Evolutionary conservation across 2,888 invertebrate species (phyloP).

Genomic region (Lithophane semibrunnea): DNA sequence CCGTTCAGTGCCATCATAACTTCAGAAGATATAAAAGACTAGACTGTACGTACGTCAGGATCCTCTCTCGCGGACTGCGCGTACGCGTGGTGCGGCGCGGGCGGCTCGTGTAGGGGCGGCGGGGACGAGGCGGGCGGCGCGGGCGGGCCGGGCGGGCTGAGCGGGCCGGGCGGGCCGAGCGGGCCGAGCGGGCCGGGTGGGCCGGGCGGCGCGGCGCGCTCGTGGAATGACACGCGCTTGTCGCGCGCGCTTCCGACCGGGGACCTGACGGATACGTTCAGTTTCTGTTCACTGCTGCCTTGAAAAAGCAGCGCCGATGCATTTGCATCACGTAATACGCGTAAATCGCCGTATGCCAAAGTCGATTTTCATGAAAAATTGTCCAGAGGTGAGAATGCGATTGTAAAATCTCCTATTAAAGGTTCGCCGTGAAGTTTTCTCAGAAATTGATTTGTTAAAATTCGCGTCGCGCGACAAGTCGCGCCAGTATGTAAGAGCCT

Average conservation of each 20-base stretch:
- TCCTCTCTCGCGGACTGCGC: constrained; percentile 91
- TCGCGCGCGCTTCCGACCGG: constrained; percentile 81
- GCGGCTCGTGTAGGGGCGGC: constrained; percentile 72
- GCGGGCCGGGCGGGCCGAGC: too few species aligned
- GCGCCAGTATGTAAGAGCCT: too few species aligned
- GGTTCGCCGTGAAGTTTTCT: too few species aligned
- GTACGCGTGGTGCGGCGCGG: constrained; percentile 65
- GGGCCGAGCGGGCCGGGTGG: constrained; percentile 20
- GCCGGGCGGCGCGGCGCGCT: constrained; percentile 84
- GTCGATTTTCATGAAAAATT: not conserved
- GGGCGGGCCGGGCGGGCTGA: constrained; percentile 49
- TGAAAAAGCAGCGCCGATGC: not conserved
- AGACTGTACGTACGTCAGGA: constrained; percentile 93
- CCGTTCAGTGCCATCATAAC: too few species aligned
- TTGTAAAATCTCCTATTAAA: not conserved
- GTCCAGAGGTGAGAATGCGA: not conserved
- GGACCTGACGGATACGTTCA: constrained; percentile 69
- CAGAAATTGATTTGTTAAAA: too few species aligned
- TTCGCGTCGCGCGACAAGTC: too few species aligned
- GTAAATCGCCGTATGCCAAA: not conserved
- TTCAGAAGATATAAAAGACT: not conserved
- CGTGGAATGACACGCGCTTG: constrained; percentile 95
- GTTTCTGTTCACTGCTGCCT: not conserved
- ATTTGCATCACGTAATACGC: not conserved
- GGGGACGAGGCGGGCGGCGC: constrained; percentile 63